A percentile compares a stretch with the other conserved stretches of the same genome.
Evolutionary conservation across 2,888 invertebrate genomes (phyloP).

Genomic region (Argyra leucocephala): DNA sequence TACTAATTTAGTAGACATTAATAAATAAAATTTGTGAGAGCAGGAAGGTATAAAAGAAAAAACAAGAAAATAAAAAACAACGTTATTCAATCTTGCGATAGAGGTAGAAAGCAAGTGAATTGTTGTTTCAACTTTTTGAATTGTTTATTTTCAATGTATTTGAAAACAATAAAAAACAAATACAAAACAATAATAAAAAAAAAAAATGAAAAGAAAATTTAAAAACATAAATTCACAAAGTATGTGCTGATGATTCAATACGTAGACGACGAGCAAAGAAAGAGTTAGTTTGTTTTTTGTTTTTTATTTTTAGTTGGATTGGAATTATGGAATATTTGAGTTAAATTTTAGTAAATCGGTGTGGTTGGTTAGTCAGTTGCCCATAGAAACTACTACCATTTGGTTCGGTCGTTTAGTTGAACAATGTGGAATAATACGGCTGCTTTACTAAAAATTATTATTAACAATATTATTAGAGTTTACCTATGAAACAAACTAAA

Average conservation of each 20-base stretch:
- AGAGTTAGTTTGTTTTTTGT: no score
- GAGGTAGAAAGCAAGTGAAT: neutral
- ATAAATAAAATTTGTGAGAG: neutral
- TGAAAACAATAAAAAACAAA: neutral
- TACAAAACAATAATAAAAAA: neutral
- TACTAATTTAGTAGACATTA: neutral
- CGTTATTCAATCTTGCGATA: neutral
- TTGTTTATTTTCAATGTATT: neutral
- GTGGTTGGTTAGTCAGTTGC: neutral
- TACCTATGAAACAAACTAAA: no score
- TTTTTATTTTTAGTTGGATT: neutral
- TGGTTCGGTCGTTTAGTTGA: neutral
- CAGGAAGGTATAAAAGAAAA: neutral
- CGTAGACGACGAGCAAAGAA: no score
- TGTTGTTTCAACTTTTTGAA: neutral
- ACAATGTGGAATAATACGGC: neutral
- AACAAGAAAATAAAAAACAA: neutral
- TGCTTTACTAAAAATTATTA: no score
- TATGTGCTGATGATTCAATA: neutral
- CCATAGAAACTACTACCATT: conserved; percentile 8
- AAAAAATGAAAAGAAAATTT: neutral
- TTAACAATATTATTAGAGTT: no score
- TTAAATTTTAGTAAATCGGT: neutral
- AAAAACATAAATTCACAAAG: neutral
- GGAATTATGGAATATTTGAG: neutral